A percentile compares a stretch with the other conserved stretches of the same genome.
Conservation (phyloP, 1,140 invertebrate species). For the Phymastichus coffea region DNA sequence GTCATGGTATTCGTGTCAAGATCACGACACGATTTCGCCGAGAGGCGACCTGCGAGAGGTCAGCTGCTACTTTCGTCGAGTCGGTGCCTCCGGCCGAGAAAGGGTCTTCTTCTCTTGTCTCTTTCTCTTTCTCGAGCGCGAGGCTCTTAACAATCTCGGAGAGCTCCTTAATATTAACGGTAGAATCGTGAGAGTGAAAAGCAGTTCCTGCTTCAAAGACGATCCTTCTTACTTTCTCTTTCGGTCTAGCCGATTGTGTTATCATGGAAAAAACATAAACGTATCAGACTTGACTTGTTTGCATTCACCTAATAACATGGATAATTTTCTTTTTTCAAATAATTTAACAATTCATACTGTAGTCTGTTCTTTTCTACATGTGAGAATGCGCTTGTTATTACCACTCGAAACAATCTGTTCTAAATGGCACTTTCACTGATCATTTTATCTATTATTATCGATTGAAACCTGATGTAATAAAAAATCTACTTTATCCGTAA, state of each 20-base stretch:
- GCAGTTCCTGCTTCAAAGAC: slow-evolving; percentile 35
- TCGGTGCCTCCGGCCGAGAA: slow-evolving; percentile 30
- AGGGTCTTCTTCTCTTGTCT: slow-evolving; percentile 26
- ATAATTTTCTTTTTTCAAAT: slow-evolving; percentile 3
- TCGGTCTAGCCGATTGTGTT: slow-evolving; percentile 7
- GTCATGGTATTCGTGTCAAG: slow-evolving; percentile 40
- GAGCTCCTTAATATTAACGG: slow-evolving; percentile 40
- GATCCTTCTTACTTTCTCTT: slow-evolving; percentile 38
- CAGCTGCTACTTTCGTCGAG: slow-evolving; percentile 40
- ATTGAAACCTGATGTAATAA: not conserved
- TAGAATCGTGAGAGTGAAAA: slow-evolving; percentile 37
- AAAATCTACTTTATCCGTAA: too few relatives aligned
- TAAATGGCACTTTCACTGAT: slow-evolving; percentile 25
- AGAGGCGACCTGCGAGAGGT: slow-evolving; percentile 35
- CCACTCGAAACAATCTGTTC: not conserved
- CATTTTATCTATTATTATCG: not conserved
- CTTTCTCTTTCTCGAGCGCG: slow-evolving; percentile 18
- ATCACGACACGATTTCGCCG: slow-evolving; percentile 32
- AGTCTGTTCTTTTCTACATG: not conserved
- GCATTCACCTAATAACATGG: slow-evolving; percentile 8
- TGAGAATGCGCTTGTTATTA: not conserved
- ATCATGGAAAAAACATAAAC: slow-evolving; percentile 1
- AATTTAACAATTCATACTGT: not conserved
- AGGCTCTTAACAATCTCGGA: not conserved
- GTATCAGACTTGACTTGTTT: not conserved